Evolutionary conservation across 2,113 vertebrate species (phyloP), one percentile per base, ranked within the genome.

Genomic region (Xiphophorus maculatus): DNA sequence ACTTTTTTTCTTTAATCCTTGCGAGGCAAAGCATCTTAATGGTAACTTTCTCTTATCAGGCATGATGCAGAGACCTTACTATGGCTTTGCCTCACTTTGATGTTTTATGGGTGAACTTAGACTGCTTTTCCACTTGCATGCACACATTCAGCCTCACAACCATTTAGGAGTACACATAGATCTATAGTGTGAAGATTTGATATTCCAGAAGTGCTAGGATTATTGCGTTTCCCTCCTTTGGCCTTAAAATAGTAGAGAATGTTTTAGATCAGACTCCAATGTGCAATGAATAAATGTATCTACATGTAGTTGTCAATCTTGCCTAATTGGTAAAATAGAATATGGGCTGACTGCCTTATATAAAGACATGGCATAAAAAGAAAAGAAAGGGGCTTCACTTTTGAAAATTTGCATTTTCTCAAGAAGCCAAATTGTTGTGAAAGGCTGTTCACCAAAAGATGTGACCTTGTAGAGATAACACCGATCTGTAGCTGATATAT

Each of bases 81-180:
- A 88, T 91, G 88, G 88, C 88, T 89, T 79, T 67, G 83, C 88
- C 85, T 86, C 73, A 86, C 91, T 94, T 92, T 94, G 92, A 94
- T 94, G 74, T 84, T 90, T 81, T 69, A 63, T 79, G 86, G 84
- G 69, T 73, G 75, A 85, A 80, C 77, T 71, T 63, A 76, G 67
- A 79, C 83, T 71, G 76, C 80, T 72, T 84, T 69, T 63, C 77
- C 79, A 80, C 79, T 79, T 83, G 69, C 73, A 81, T 66, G 12
- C 68, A 81, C 78, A 85, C 40, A 84, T 81, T 79, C 48, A 83
- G 48, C 58, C 71, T 69, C 2, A 19, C 48, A 87, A 88, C n/a
- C 70, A 70, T 81, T 92, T 77, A 76, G 64, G 58, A 68, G 69
- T 77, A 67, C 73, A 74, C 58, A 85, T 68, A 83, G 73, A 89